Evolutionary conservation across 2,797 vertebrate genomes (phyloP).

Genomic region (Cirrhinus molitorella): DNA sequence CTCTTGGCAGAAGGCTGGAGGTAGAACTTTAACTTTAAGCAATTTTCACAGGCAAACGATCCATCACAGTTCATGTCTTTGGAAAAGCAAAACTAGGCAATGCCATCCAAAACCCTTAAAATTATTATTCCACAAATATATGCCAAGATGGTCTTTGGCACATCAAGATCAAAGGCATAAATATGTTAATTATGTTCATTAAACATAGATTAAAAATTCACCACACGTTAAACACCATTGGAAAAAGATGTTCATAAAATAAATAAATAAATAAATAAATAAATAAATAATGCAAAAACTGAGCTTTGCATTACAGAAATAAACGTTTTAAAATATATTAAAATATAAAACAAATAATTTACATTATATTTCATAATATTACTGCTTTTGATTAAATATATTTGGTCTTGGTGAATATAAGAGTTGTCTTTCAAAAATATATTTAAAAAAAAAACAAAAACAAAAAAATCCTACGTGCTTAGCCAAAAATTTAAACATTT

Average conservation of each 20-base stretch:
- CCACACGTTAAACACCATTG: neutral
- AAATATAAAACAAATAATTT: neutral
- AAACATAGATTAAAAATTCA: constrained; percentile 24
- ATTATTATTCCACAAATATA: constrained; percentile 58
- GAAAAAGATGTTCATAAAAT: neutral
- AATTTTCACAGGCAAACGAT: constrained; percentile 39
- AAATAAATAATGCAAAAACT: too few species aligned
- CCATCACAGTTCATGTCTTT: constrained; percentile 30
- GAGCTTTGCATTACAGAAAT: neutral
- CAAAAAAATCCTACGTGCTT: too few species aligned
- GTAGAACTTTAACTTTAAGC: constrained; percentile 12
- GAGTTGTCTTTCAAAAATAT: neutral
- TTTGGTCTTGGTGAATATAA: too few species aligned
- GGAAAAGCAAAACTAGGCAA: constrained; percentile 11
- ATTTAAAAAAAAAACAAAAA: neutral
- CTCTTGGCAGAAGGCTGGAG: constrained; percentile 3
- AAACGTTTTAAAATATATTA: too few species aligned
- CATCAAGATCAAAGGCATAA: constrained; percentile 54
- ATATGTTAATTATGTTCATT: constrained; percentile 52
- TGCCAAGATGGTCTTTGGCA: constrained; percentile 49
- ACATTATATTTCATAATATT: too few species aligned
- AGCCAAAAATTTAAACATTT: too few species aligned
- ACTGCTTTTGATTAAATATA: too few species aligned
- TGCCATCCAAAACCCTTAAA: constrained; percentile 45
- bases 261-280: too few species aligned